phyloP scores from a whole-genome alignment of 1,140 invertebrate genomes.

The Philopotamus ludificatus region DNA sequence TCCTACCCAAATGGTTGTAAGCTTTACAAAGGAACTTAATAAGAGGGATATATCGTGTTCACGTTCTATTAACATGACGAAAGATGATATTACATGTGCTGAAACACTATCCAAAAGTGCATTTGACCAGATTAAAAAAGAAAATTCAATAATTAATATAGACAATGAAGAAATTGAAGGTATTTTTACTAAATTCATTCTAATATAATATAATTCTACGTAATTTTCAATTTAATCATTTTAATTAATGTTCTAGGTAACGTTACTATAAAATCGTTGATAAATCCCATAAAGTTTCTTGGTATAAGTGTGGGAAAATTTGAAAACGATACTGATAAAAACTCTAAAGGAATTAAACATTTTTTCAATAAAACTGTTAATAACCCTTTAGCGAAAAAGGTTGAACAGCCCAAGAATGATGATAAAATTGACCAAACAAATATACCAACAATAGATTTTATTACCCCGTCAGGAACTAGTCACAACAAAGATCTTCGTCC shows the following conservation, averaged over 20 bases:
- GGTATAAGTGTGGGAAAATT: constrained; percentile 81
- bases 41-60: constrained; percentile 63
- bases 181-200: too few relatives aligned
- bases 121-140: constrained; percentile 58
- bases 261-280: constrained; percentile 45
- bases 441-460: too few relatives aligned
- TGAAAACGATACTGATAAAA: constrained; percentile 55
- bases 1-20: constrained; percentile 65
- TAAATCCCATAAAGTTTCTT: constrained; percentile 66
- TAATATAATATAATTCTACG: too few relatives aligned
- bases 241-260: too few relatives aligned
- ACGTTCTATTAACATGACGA: constrained; percentile 46
- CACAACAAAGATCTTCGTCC: too few relatives aligned
- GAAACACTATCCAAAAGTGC: constrained; percentile 61
- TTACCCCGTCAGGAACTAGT: too few relatives aligned
- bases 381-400: too few relatives aligned
- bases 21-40: constrained; percentile 59
- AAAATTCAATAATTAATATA: too few relatives aligned
- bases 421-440: too few relatives aligned
- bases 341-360: constrained; percentile 58
- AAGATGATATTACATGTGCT: constrained; percentile 54
- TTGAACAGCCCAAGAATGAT: too few relatives aligned
- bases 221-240: too few relatives aligned
- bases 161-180: too few relatives aligned
- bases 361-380: constrained; percentile 58